Evolutionary conservation across 92 coral and sea anemone species (phyloP), one percentile per base, ranked within the genome.

Genomic region (Plumapathes pennacea): DNA sequence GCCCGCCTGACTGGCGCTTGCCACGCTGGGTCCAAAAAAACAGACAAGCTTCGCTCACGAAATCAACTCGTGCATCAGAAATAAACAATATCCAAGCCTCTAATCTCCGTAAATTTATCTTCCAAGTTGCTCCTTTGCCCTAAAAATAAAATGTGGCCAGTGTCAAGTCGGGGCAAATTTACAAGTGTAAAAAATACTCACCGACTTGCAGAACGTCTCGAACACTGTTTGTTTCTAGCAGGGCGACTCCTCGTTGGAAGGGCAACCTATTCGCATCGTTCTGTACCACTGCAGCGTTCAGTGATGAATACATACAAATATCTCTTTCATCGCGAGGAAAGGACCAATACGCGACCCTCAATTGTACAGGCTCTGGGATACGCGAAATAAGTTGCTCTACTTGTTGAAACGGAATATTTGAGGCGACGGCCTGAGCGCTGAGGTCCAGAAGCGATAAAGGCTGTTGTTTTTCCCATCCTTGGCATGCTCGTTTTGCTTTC

Each of bases 311-410:
- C 94, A 89, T 84, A 47, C 90, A 78, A 38, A 92, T 92, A 38
- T 92, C 98, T 51, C 82, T 83, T 61, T 89, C 98, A 60, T 89
- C 79, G 48, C 96, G 62, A 15, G 98, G 98, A 78, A 92, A 92
- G 13, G 98, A 92, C 98, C 98, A 92, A 71, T 79, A 89, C 19
- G 82, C 89, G 23, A 92, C 76, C 60, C 90, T 61, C 11, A 92
- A 85, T 40, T 92, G 98, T 8, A 92, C 98, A 17, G 98, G 98
- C 64, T 92, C 98, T 13, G 98, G 98, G 29, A 92, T 91, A 18
- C 97, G 90, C 5, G 88, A 55, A 34, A 85, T 67, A 41, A 74
- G 89, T 26, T 92, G 96, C 31, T 92, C 98, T 18, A 89, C 90
- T 24, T 88, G 90, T 41, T 92, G 96, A 44, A 92, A 92, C 39